phyloP scores from a whole-genome alignment of 2,888 invertebrate genomes.

The Pammene aurita region DNA sequence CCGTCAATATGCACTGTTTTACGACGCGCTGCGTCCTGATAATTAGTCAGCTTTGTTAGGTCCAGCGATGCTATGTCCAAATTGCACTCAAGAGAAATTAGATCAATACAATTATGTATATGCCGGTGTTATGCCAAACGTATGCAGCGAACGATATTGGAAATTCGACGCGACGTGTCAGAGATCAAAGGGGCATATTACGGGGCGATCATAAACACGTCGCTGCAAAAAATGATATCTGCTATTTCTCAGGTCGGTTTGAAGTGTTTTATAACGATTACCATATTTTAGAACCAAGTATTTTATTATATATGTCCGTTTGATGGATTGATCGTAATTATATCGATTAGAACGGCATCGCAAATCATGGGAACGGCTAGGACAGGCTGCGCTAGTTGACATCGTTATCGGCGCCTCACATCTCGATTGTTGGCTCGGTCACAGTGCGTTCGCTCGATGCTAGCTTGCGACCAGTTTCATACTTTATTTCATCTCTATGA shows the following conservation, averaged over 20 bases:
- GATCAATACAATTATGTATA: conserved; percentile 64
- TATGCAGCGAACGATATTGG: conserved; percentile 52
- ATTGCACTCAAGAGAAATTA: conserved; percentile 60
- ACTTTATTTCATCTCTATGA: conserved; percentile 75
- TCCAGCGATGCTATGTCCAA: conserved; percentile 68
- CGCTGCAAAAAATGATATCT: conserved; percentile 78
- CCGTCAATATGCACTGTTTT: conserved; percentile 84
- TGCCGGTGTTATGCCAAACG: conserved; percentile 51
- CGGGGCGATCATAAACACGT: conserved; percentile 76
- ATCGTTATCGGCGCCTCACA: conserved; percentile 72
- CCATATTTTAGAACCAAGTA: conserved; percentile 60
- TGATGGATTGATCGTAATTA: conserved; percentile 81
- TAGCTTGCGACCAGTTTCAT: conserved; percentile 63
- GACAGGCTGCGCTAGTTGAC: conserved; percentile 77
- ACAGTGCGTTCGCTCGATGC: conserved; percentile 49
- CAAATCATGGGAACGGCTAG: conserved; percentile 80
- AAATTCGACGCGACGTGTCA: conserved; percentile 63
- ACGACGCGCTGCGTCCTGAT: conserved; percentile 81
- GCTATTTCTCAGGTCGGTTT: conserved; percentile 69
- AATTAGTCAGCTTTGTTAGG: conserved; percentile 84
- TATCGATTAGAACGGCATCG: conserved; percentile 79
- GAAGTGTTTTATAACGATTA: conserved; percentile 64
- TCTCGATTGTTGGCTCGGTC: conserved; percentile 76
- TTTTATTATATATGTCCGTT: conserved; percentile 72
- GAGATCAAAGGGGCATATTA: conserved; percentile 78